Evolutionary conservation across 2,113 vertebrate species (phyloP).

Genomic region (Elachura formosa): DNA sequence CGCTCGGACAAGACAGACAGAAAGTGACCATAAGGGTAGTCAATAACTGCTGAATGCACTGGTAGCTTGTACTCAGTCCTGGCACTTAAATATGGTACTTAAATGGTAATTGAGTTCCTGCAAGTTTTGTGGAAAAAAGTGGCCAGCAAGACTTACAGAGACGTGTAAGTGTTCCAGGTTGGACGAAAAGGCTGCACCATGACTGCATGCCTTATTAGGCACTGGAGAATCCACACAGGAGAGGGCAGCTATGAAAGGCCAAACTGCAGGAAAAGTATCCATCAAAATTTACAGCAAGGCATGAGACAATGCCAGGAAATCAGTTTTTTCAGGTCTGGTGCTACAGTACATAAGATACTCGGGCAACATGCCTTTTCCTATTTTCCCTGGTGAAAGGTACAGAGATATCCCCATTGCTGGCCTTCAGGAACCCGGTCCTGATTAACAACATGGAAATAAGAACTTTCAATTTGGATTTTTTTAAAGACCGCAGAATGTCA

Average conservation of each 20-base stretch:
- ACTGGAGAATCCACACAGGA: neutral
- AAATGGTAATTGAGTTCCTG: neutral
- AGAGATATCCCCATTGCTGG: neutral
- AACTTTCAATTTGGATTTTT: neutral
- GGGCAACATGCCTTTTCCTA: fast-evolving
- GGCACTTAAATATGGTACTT: neutral
- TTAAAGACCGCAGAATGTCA: neutral
- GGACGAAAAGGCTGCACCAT: neutral
- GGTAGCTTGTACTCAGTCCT: neutral
- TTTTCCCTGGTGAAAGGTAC: neutral
- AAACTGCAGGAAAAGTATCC: neutral
- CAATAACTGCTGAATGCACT: neutral
- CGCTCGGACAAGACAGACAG: neutral
- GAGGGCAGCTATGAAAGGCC: neutral
- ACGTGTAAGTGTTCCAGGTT: neutral
- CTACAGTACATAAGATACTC: neutral
- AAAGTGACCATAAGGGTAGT: neutral
- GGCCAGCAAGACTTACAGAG: neutral
- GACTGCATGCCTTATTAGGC: neutral
- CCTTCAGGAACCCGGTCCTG: neutral
- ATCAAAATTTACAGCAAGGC: neutral
- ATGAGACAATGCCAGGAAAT: neutral
- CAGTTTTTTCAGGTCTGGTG: neutral
- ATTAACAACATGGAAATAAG: neutral
- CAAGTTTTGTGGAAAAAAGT: neutral